phyloP scores from a whole-genome alignment of 2,113 vertebrate genomes.

The Hirundichthys speculiger region DNA sequence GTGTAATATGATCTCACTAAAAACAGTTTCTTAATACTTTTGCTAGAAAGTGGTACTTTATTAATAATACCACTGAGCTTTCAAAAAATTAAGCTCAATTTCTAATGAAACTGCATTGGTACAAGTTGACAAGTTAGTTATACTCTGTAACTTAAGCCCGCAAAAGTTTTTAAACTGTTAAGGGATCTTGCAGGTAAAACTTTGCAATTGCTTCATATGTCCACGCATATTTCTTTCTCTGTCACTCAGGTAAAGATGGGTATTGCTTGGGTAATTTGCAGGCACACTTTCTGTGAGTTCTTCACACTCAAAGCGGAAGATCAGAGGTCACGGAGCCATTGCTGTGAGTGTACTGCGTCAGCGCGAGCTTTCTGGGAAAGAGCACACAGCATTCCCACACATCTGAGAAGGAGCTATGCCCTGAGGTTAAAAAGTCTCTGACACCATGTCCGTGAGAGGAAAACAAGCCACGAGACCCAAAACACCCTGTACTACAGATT shows the following conservation, averaged over 20 bases:
- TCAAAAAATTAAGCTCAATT: neutral
- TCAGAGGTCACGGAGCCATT: constrained; percentile 70
- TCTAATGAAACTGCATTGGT: constrained; percentile 4
- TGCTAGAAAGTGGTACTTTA: neutral
- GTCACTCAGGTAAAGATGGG: constrained; percentile 25
- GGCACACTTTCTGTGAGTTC: constrained; percentile 48
- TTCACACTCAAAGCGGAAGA: constrained; percentile 47
- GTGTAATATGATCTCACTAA: neutral
- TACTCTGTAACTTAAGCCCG: too few relatives aligned
- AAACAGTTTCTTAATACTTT: neutral
- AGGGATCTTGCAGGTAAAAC: constrained; percentile 17
- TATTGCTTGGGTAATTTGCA: constrained; percentile 51
- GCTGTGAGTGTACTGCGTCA: constrained; percentile 16
- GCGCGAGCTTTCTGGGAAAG: constrained; percentile 47
- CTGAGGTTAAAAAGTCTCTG: constrained; percentile 60
- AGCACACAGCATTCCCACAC: constrained; percentile 64
- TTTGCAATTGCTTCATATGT: too few relatives aligned
- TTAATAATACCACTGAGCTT: neutral
- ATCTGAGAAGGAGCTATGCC: constrained; percentile 52
- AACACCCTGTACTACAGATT: constrained; percentile 39
- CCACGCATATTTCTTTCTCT: constrained; percentile 25
- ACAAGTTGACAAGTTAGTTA: too few relatives aligned
- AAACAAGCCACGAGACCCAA: constrained; percentile 28
- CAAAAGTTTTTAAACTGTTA: neutral
- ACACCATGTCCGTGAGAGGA: constrained; percentile 42